phyloP scores from a whole-genome alignment of 2,797 vertebrate genomes.

The Pangasius djambal region DNA sequence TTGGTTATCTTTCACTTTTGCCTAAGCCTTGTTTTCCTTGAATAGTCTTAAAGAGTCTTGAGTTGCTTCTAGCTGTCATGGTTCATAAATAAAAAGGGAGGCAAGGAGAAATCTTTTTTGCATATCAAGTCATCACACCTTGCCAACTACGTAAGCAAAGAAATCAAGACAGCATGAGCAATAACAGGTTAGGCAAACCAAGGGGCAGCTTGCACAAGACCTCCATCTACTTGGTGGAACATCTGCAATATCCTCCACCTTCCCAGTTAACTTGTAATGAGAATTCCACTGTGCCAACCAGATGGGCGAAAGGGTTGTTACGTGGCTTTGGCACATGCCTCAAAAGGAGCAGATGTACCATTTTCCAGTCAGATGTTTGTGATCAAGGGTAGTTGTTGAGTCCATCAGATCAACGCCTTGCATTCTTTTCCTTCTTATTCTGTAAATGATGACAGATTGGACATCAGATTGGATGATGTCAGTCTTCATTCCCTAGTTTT shows the following conservation, averaged over 20 bases:
- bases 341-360: not conserved
- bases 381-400: not conserved
- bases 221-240: not conserved
- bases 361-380: not conserved
- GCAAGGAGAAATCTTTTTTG: not conserved
- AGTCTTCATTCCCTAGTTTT: not conserved
- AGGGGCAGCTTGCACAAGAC: not conserved
- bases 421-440: not conserved
- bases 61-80: not conserved
- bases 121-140: not conserved
- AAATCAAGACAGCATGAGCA: not conserved
- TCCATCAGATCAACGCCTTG: not conserved
- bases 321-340: not conserved
- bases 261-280: not conserved
- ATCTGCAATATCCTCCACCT: not conserved
- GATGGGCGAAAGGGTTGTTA: not conserved
- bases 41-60: not conserved
- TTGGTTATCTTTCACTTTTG: not conserved
- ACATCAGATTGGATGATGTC: not conserved
- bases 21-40: too few species aligned
- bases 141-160: not conserved
- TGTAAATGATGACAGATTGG: not conserved
- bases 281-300: not conserved
- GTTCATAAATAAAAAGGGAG: not conserved
- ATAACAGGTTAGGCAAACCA: not conserved